Evolutionary conservation across 2,797 vertebrate genomes (phyloP).

Genomic region (Ispidina lecontei): DNA sequence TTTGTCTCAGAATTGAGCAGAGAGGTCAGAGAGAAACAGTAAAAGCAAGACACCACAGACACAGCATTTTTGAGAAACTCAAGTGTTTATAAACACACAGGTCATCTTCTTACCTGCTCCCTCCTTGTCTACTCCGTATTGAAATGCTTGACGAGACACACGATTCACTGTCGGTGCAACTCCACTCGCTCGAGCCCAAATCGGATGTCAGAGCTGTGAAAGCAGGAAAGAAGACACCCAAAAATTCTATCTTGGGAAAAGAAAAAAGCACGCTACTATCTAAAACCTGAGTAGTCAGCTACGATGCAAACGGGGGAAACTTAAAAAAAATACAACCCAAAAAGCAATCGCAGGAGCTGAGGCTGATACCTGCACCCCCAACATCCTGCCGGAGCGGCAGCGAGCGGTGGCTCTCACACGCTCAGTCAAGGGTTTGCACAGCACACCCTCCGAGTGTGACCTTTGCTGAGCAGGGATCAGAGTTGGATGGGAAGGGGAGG

Average conservation of each 20-base stretch:
- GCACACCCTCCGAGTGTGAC: not conserved
- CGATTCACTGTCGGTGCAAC: not conserved
- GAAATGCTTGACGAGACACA: not conserved
- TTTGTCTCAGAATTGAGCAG: not conserved
- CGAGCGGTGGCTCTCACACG: fast-evolving
- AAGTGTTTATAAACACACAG: not conserved
- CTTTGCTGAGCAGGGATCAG: not conserved
- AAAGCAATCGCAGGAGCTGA: not conserved
- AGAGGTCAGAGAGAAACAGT: not conserved
- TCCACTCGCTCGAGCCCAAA: not conserved
- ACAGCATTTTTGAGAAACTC: not conserved
- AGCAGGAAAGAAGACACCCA: not conserved
- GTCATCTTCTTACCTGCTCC: not conserved
- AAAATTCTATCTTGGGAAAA: not conserved
- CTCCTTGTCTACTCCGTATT: not conserved
- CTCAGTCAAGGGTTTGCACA: not conserved
- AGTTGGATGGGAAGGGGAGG: not conserved
- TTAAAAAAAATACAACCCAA: not conserved
- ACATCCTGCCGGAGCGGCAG: fast-evolving
- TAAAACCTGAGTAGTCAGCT: not conserved
- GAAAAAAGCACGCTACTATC: not conserved
- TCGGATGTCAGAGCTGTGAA: not conserved
- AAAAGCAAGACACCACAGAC: not conserved
- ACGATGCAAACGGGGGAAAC: not conserved
- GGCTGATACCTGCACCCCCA: not conserved